Percentiles rank a stretch among this genome's conserved stretches.
Conservation (phyloP, 2,888 invertebrate species). For the Amblyteles armatorius region DNA sequence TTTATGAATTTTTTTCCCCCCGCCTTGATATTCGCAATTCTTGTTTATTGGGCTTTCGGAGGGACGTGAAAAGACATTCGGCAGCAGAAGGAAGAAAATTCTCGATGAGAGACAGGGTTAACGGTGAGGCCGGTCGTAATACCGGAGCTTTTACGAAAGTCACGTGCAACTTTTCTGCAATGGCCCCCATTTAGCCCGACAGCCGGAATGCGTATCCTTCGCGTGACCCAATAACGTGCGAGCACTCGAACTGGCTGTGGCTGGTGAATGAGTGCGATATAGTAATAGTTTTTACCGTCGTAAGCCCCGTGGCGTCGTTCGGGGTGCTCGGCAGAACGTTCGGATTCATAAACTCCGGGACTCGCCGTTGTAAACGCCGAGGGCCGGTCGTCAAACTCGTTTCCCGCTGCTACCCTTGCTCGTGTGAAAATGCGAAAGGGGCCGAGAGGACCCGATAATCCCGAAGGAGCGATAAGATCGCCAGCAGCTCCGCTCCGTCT, state of each 20-base stretch:
- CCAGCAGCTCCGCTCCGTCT: background rate
- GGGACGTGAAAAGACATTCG: background rate
- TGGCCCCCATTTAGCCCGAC: background rate
- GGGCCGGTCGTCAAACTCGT: background rate
- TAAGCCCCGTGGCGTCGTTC: background rate
- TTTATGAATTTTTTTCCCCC: background rate
- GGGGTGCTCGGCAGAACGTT: background rate
- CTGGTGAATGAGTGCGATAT: background rate
- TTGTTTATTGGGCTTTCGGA: background rate
- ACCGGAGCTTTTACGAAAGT: background rate
- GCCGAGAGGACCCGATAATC: background rate
- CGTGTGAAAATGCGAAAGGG: background rate
- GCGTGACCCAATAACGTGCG: background rate
- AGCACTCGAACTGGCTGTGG: background rate
- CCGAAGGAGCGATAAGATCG: background rate
- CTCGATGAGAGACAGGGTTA: background rate
- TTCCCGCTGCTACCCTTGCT: background rate
- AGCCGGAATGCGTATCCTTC: background rate
- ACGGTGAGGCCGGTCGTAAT: background rate
- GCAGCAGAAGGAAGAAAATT: background rate
- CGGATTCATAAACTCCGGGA: background rate
- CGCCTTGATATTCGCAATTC: background rate
- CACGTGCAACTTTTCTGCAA: slow-evolving; percentile 10
- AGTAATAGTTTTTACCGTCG: slow-evolving; percentile 1
- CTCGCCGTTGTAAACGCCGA: background rate